Percentiles rank a stretch among this genome's conserved stretches.
These are phyloP conservation scores for Dreissena polymorpha DNA, from an alignment of 1,140 invertebrate genomes.

Conservation along the genomic window DNA sequence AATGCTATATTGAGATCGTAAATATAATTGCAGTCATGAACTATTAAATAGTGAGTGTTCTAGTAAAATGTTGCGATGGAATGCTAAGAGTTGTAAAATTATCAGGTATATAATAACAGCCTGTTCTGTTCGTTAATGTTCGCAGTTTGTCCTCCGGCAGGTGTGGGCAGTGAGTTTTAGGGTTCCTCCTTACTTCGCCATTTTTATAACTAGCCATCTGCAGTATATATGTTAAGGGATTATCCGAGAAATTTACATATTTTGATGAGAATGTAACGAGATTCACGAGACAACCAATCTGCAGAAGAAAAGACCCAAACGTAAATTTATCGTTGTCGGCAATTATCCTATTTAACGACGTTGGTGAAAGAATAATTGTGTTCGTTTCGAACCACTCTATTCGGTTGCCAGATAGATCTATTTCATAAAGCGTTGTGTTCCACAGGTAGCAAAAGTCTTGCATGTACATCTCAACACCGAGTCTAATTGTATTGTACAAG, in stretches of 20 bases:
- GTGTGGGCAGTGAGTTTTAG: not conserved
- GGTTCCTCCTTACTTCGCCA: too few species aligned
- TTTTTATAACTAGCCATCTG: too few species aligned
- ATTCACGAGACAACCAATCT: not conserved
- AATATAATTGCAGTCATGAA: not conserved
- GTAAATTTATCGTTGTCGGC: slow-evolving; percentile 31
- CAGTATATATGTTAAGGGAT: too few species aligned
- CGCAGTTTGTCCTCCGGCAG: not conserved
- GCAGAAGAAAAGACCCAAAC: slow-evolving; percentile 9
- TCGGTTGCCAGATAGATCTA: not conserved
- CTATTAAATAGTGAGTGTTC: not conserved
- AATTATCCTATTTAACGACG: slow-evolving; percentile 3
- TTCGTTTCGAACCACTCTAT: slow-evolving; percentile 9
- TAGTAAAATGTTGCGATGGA: not conserved
- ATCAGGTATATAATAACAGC: not conserved
- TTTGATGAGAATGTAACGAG: not conserved
- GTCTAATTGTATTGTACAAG: not conserved
- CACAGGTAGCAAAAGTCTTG: slow-evolving; percentile 27
- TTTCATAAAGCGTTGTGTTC: slow-evolving; percentile 32
- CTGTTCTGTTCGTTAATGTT: not conserved
- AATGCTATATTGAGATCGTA: not conserved
- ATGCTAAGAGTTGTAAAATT: not conserved
- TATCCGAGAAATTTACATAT: too few species aligned
- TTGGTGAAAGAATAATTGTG: slow-evolving; percentile 21
- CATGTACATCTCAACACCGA: not conserved